Conservation (phyloP, 2,797 vertebrate species). For the Eurystomus glaucurus region DNA sequence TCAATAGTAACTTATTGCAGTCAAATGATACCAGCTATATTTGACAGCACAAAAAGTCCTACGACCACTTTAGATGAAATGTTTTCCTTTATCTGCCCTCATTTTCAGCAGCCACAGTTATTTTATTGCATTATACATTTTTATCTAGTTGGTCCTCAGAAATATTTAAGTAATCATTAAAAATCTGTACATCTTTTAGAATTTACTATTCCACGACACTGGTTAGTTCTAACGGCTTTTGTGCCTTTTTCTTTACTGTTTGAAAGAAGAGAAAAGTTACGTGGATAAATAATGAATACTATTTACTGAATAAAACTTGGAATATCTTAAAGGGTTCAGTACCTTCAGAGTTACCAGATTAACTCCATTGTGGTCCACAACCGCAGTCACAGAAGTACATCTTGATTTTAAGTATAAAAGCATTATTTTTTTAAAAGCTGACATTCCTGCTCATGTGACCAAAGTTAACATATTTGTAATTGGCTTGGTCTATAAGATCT, state of each 20-base stretch:
- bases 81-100: not conserved
- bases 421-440: not conserved
- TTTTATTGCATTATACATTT: not conserved
- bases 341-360: not conserved
- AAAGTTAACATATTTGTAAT: not conserved
- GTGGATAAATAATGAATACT: not conserved
- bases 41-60: not conserved
- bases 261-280: not conserved
- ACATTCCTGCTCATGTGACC: not conserved
- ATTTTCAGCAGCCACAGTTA: not conserved
- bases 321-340: not conserved
- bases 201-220: not conserved
- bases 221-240: not conserved
- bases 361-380: not conserved
- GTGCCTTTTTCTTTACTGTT: not conserved
- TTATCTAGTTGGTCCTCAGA: not conserved
- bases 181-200: not conserved
- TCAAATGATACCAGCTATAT: not conserved
- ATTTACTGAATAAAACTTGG: not conserved
- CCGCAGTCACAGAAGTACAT: not conserved
- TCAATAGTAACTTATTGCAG: slow-evolving; percentile 2
- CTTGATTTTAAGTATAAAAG: not conserved
- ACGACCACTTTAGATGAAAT: not conserved
- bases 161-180: not conserved
- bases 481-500: not conserved